These are phyloP conservation scores for Dicranocentrus wangi DNA, from an alignment of 2,888 invertebrate species.

Conservation along the genomic window DNA sequence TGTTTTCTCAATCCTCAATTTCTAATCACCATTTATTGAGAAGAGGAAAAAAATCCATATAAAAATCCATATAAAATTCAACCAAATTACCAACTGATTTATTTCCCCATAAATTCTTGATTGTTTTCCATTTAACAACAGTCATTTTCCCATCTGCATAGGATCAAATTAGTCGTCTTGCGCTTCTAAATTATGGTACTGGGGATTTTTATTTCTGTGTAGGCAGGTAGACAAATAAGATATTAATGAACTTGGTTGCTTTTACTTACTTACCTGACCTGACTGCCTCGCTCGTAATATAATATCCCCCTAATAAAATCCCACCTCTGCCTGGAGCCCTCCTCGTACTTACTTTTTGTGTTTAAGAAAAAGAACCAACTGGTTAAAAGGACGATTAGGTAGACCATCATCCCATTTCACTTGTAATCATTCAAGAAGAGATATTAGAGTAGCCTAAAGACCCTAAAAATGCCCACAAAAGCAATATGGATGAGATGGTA, in stretches of 20 bases:
- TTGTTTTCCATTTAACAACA: constrained; percentile 7
- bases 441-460: too few species aligned
- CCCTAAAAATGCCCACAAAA: too few species aligned
- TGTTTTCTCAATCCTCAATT: too few species aligned
- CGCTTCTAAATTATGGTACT: background rate
- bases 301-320: constrained; percentile 35
- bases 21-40: too few species aligned
- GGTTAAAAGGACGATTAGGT: too few species aligned
- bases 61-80: background rate
- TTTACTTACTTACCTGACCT: constrained; percentile 14
- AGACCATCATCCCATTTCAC: too few species aligned
- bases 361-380: too few species aligned
- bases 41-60: too few species aligned
- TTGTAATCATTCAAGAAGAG: too few species aligned
- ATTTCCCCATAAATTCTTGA: constrained; percentile 25
- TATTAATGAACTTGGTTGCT: constrained; percentile 27
- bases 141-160: background rate
- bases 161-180: constrained; percentile 13
- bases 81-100: constrained; percentile 34
- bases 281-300: constrained; percentile 28
- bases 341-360: too few species aligned
- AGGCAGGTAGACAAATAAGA: constrained; percentile 30
- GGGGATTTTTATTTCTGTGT: constrained; percentile 13
- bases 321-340: constrained; percentile 60
- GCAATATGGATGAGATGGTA: too few species aligned